Base-by-base conservation (phyloP, 2,888 invertebrate genomes). In the Hedychridium roseum region DNA sequence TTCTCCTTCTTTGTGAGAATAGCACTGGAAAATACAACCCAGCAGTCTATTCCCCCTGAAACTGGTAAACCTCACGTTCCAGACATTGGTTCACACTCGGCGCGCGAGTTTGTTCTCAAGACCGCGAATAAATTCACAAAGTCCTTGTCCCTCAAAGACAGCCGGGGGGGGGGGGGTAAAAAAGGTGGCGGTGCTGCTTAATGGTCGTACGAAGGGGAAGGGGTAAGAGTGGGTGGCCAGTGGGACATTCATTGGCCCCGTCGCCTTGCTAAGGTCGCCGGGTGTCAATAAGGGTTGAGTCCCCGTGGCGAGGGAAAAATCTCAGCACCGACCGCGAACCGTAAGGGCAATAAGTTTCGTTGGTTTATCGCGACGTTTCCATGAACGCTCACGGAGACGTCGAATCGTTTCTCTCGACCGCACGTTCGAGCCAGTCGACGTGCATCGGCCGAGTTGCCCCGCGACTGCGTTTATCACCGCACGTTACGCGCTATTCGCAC, bases 351-450 rank as follows among this genome's bases (percentile, higher is more conserved):
- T 75, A 75, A 73, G 66, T 72, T 70, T 58, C 60, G 63, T 60
- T 61, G 64, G 64, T 75, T 75, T 75, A 75, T 74, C 68, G 73
- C 54, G 60, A 51, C 47, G 60, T 63, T 73, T 71, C 70, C 64
- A 54, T 62, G 70, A 69, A 70, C 48, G 48, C 39, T 38, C n/a
- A n/a, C n/a, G n/a, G 40, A 41, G 31, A 56, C 56, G 65, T 57
- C 57, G 54, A 58, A 61, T 59, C 58, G 56, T 57, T 52, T 51
- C 47, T 7, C 44, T 31, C n/a, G 48, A 54, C 52, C 57, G 46
- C 50, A 37, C 9, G 23, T n/a, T n/a, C n/a, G n/a, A n/a, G n/a
- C n/a, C n/a, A n/a, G n/a, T n/a, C n/a, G n/a, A 9, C 4, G 11
- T 28, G 32, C 18, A 28, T 39, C 38, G 30, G 11, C 34, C 43